Evolutionary conservation across 1,140 invertebrate species (phyloP), one percentile per base, ranked within the genome.

Genomic region (Drosophila guanche): DNA sequence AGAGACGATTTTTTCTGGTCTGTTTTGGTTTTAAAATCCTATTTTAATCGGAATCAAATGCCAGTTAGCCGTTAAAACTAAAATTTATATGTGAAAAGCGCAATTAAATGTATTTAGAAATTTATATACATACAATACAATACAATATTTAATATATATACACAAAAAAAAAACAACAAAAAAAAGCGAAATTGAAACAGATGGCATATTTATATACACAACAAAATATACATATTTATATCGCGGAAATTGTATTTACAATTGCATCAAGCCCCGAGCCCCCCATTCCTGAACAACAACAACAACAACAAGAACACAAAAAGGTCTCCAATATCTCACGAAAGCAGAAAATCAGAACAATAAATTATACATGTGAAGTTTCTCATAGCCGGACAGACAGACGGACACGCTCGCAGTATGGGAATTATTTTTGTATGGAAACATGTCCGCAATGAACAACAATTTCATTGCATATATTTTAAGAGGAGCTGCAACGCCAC

Each of bases 51-150:
- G 47, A 56, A 65, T 72, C 73, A 37, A 37, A 76, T 76, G 80
- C 80, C 76, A 72, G 55, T 56, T 74, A 84, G 80, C 80, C 79
- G 76, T 37, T 85, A 71, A 85, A 85, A 76, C 45, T 67, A 68
- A 56, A 68, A 63, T 68, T 63, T 68, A 68, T 56, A 80, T 63
- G 61, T 86, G 80, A 86, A 85, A 85, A 85, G 80, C 80, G 80
- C 80, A 85, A 86, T 85, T 85, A 86, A 74, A 69, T 85, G 77
- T 85, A 85, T 84, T 84, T 84, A 84, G 76, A 63, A 85, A 76
- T 84, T 85, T 85, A 79, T 76, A 84, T 76, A 83, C 54, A 70
- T 75, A 83, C 43, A 48, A 48, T 53, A 83, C 43, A 48, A 48
- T 53, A 58, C 56, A 71, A 50, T 65, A 57, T 41, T 80, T 58